Percentiles rank a stretch among this genome's conserved stretches.
phyloP scores from a whole-genome alignment of 2,888 invertebrate species.

The Poecilobothrus nobilitatus region DNA sequence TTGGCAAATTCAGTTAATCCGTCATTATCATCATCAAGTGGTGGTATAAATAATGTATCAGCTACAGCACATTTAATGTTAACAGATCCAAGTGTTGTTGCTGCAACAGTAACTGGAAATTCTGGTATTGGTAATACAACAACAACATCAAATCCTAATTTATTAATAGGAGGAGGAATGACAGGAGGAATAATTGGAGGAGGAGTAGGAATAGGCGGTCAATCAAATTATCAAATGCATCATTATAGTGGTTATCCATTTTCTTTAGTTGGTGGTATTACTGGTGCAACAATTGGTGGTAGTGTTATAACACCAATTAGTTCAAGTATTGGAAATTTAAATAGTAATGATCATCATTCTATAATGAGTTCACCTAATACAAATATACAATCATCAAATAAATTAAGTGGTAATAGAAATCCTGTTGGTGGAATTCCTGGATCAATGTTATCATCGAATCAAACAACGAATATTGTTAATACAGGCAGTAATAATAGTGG shows the following conservation, averaged over 20 bases:
- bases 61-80: slow-evolving; percentile 41
- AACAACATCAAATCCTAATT: background rate
- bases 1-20: slow-evolving; percentile 24
- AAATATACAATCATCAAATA: background rate
- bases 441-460: slow-evolving; percentile 26
- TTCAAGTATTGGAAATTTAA: slow-evolving; percentile 25
- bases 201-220: slow-evolving; percentile 14
- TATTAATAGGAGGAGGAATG: background rate
- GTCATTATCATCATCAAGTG: background rate
- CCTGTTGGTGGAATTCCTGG: slow-evolving; percentile 18
- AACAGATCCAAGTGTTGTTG: slow-evolving; percentile 40
- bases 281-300: slow-evolving; percentile 5
- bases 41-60: slow-evolving; percentile 18
- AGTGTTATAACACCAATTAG: background rate
- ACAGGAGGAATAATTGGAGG: too few species aligned
- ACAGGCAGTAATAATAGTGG: slow-evolving; percentile 26
- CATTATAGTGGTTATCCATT: slow-evolving; percentile 15
- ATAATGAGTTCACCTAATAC: background rate
- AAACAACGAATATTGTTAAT: slow-evolving; percentile 16
- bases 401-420: slow-evolving; percentile 19
- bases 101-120: slow-evolving; percentile 32
- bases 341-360: slow-evolving; percentile 9
- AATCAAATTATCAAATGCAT: slow-evolving; percentile 19
- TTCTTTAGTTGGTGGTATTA: slow-evolving; percentile 8
- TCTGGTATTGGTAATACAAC: slow-evolving; percentile 14